phyloP scores from a whole-genome alignment of 2,113 vertebrate genomes.

The Aramus guarauna region DNA sequence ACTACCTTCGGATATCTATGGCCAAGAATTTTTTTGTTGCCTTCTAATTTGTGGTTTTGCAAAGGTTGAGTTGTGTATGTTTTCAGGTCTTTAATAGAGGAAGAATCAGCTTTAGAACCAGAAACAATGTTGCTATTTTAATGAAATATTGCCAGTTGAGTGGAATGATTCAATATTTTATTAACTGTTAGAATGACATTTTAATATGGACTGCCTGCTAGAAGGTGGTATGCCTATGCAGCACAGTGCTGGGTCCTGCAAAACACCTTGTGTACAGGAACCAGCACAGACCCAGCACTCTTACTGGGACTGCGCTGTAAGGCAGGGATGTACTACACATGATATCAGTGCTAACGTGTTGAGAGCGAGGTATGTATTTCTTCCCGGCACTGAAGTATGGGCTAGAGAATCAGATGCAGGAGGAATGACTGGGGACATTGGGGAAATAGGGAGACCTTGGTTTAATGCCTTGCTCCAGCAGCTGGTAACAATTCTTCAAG shows the following conservation, averaged over 20 bases:
- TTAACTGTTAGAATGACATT: background rate
- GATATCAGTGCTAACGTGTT: rapidly evolving
- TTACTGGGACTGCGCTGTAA: background rate
- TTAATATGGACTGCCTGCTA: background rate
- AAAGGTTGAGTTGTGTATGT: background rate
- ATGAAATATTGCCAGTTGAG: background rate
- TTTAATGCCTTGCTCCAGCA: background rate
- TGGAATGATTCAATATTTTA: background rate
- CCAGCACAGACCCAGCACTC: background rate
- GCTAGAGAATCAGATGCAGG: background rate
- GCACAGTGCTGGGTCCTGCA: background rate
- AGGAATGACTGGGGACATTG: background rate
- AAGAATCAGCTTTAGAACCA: background rate
- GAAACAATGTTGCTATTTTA: constrained; percentile 14
- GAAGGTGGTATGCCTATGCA: background rate
- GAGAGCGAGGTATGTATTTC: background rate
- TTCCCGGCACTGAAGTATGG: background rate
- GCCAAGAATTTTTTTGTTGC: background rate
- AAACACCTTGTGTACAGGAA: background rate
- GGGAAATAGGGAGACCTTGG: background rate
- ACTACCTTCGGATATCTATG: background rate
- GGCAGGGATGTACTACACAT: background rate
- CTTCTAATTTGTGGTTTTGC: background rate
- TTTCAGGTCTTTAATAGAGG: background rate
- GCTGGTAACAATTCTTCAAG: background rate